A percentile compares a stretch with the other conserved stretches of the same genome.
phyloP scores from a whole-genome alignment of 2,888 invertebrate species.

The Lepidocyrtinus sp. region DNA sequence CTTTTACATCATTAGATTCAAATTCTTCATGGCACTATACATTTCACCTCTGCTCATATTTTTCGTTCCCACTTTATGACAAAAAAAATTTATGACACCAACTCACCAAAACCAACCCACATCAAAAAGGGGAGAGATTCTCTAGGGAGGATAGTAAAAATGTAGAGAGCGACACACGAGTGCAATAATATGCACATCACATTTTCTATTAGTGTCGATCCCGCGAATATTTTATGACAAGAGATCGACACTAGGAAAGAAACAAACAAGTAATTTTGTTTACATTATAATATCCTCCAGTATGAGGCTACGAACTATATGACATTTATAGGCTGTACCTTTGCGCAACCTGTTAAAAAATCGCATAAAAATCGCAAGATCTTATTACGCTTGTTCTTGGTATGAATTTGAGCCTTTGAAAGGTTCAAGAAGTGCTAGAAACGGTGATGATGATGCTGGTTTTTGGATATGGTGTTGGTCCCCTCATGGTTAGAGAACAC shows the following conservation, averaged over 20 bases:
- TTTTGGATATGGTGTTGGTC: background rate
- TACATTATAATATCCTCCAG: too few species aligned
- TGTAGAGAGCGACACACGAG: background rate
- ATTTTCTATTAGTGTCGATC: constrained; percentile 22
- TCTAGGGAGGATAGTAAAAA: constrained; percentile 25
- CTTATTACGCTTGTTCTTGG: too few species aligned
- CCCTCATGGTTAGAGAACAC: background rate
- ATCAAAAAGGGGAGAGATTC: constrained; percentile 3
- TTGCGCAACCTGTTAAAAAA: too few species aligned
- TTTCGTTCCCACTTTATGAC: too few species aligned
- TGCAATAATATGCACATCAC: constrained; percentile 14
- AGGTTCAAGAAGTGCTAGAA: background rate
- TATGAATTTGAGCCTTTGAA: too few species aligned
- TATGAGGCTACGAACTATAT: too few species aligned
- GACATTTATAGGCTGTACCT: too few species aligned
- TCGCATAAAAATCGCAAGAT: too few species aligned
- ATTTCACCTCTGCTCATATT: too few species aligned
- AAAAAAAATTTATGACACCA: too few species aligned
- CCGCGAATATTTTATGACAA: constrained; percentile 17
- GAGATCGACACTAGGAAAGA: background rate
- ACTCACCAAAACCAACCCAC: constrained; percentile 26
- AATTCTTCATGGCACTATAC: too few species aligned
- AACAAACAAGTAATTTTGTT: background rate
- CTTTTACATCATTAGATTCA: too few species aligned
- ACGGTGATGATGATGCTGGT: background rate